phyloP scores from a whole-genome alignment of 92 coral and sea anemone species.

The Palythoa grandis region DNA sequence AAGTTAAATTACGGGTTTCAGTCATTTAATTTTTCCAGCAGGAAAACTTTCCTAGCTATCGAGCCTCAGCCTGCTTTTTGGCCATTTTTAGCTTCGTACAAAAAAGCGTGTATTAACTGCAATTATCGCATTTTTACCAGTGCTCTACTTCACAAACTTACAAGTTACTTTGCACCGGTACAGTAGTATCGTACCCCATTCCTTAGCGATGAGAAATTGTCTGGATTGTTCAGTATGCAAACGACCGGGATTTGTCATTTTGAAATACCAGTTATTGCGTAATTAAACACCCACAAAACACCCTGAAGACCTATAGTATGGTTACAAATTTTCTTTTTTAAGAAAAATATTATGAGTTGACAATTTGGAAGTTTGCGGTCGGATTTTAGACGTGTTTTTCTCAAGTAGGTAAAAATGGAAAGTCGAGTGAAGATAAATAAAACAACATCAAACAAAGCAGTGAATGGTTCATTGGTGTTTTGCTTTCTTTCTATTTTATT shows the following conservation, averaged over 20 bases:
- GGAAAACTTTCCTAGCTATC: too few species aligned
- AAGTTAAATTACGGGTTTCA: too few species aligned
- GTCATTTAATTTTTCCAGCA: too few species aligned
- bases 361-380: neutral
- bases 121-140: too few species aligned
- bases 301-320: neutral
- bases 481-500: too few species aligned
- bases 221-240: neutral
- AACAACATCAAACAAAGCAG: conserved; percentile 15
- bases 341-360: neutral
- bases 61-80: too few species aligned
- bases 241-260: neutral
- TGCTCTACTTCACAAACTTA: too few species aligned
- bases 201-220: neutral
- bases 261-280: neutral
- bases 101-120: too few species aligned
- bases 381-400: neutral
- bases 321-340: neutral
- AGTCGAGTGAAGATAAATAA: neutral
- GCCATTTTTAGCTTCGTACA: too few species aligned
- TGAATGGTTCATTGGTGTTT: neutral
- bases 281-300: neutral
- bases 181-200: neutral
- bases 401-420: neutral
- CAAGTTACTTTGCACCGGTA: too few species aligned